Evolutionary conservation across 2,797 vertebrate genomes (phyloP), one percentile per base, ranked within the genome.

Genomic region (Sebastes variabilis): DNA sequence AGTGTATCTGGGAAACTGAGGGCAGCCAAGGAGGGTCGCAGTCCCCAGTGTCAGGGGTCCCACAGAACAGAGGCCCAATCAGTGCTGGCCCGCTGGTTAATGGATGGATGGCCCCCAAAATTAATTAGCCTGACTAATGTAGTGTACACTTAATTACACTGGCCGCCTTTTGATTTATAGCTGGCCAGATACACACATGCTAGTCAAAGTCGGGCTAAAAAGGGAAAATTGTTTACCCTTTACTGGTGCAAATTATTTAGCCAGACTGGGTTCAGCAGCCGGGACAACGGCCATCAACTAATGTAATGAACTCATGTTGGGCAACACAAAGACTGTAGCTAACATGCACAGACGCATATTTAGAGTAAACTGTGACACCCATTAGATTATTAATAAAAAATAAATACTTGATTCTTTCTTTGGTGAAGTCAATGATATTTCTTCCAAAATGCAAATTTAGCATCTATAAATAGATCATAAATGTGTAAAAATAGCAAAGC

Each of bases 51-150:
- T 94, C 94, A 91, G 82, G 95, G 91, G 94, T 94, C 88, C 94
- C 89, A 87, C 79, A 91, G 92, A 94, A 94, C 94, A 91, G 93
- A 96, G 46, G 89, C 93, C 96, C 95, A 96, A 96, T 95, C 95
- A 95, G 94, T 93, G 92, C 93, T 94, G 90, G 89, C 91, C 95
- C 94, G 79, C 90, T 90, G 93, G 94, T 94, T 96, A 95, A 96
- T 94, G 95, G 94, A 96, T 96, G 89, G 94, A 96, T 94, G 93
- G 92, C 87, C 92, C 90, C 93, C 88, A 81, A 52, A 94, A 95
- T 96, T 94, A 92, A 95, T 97, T 96, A 96, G 96, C 95, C 95
- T 96, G 96, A 96, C 96, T 96, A 96, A 96, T 96, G 95, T 96
- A 96, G 94, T 96, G 95, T 96, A 95, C 94, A 96, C 95, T 95